A percentile compares a stretch with the other conserved stretches of the same genome.
These are phyloP conservation scores for human DNA, from an alignment of 2,113 vertebrate genomes.

Conservation along the genomic window GRCh38 chr1:4256001-4256500, in stretches of 20 bases:
- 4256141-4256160: rapidly evolving
- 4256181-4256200: neutral
- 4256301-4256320: neutral
- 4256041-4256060: neutral
- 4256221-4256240: no score
- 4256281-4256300: neutral
- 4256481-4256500: neutral
- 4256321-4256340: no score
- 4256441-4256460: no score
- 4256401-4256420: neutral
- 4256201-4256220: neutral
- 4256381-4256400: rapidly evolving
- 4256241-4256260: neutral
- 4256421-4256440: neutral
- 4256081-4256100: no score
- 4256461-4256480: neutral
- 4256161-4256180: neutral
- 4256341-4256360: rapidly evolving
- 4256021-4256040: neutral
- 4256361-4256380: rapidly evolving
- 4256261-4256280: neutral
- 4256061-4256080: no score
- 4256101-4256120: neutral
- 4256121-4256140: rapidly evolving
- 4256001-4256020: neutral